Base-by-base conservation (phyloP, 2,113 vertebrate species). In the Daboia siamensis region DNA sequence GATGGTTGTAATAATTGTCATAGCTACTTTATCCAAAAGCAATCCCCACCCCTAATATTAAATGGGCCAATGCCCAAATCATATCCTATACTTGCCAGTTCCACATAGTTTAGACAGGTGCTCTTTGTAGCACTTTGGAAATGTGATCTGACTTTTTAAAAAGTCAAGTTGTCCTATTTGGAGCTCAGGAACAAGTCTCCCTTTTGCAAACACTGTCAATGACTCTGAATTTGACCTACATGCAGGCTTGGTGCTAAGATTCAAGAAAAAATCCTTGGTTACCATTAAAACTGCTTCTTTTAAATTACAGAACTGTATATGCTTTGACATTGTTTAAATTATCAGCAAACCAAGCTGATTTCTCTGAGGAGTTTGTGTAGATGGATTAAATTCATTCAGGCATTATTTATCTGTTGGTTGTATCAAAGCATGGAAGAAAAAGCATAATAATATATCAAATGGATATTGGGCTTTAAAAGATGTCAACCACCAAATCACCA, bases 91-190 rank as follows among this genome's bases (percentile, higher is more conserved):
- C 89, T 94, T 80, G 85, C 94, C 93, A 94, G 93, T 89, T 90
- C 91, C 91, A 88, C 94, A 6, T 12, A 93, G 94, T 96, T 96
- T 96, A 93, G 95, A 95, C 96, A 96, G 95, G 94, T 97, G 96
- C 61, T 93, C 90, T 92, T 94, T 95, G 91, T 93, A 95, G 92
- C 54, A 61, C 84, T 94, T 6, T 0, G 92, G 90, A 97, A 95
- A 95, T 92, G 94, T 0, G 51, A 95, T 91, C 90, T 92, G 92
- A 88, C 90, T 93, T 96, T 95, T 91, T 90, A 56, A 89, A 90
- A 95, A 96, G 96, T 97, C 94, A 95, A 93, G 48, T 46, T 92
- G 95, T 94, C 93, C 93, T 88, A 57, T 95, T 94, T 44, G 88
- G n/a, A 90, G 90, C 54, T 91, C 69, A 91, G 80, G 90, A 93